Conservation (phyloP, 2,888 invertebrate species). For the Agrilus biguttatus region DNA sequence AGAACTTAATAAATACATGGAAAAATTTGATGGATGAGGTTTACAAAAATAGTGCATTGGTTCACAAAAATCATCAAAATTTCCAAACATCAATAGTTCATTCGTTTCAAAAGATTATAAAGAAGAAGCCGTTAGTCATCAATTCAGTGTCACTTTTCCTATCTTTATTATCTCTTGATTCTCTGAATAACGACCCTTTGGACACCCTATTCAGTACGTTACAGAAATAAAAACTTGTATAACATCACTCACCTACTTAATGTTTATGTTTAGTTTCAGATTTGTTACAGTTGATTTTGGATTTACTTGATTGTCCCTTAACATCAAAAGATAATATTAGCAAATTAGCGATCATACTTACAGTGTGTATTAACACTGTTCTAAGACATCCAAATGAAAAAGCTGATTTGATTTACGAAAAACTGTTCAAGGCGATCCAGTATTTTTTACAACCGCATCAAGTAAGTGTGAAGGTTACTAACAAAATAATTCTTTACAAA, state of each 20-base stretch:
- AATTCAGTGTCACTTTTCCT: background rate
- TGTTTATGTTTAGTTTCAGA: constrained; percentile 1
- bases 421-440: constrained; percentile 4
- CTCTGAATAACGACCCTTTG: too few relatives aligned
- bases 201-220: too few relatives aligned
- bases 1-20: too few relatives aligned
- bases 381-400: constrained; percentile 3
- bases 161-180: background rate
- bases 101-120: background rate
- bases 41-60: too few relatives aligned
- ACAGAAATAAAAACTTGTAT: too few relatives aligned
- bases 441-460: constrained; percentile 5
- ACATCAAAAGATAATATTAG: constrained; percentile 2
- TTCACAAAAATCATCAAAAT: too few relatives aligned
- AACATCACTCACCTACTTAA: too few relatives aligned
- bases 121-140: background rate
- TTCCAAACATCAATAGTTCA: background rate
- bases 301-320: constrained; percentile 6
- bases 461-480: constrained; percentile 1
- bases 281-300: constrained; percentile 1
- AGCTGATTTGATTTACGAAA: constrained; percentile 2
- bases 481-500: background rate
- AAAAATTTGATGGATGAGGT: too few relatives aligned
- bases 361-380: background rate
- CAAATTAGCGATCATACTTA: constrained; percentile 1